Evolutionary conservation across 2,888 invertebrate genomes (phyloP), one percentile per base, ranked within the genome.

Genomic region (Epirrita christyi): DNA sequence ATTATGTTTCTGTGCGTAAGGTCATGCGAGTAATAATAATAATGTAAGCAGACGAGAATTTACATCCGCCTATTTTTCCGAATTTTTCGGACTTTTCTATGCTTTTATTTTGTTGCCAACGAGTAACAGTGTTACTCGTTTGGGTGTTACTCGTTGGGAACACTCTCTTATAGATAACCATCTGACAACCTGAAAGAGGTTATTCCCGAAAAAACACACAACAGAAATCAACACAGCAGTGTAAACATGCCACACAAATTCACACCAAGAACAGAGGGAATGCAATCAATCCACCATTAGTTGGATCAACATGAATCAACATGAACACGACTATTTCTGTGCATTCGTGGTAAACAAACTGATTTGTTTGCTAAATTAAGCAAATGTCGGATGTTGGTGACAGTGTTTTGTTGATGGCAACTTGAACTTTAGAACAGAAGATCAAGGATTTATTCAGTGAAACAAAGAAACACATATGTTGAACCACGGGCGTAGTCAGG

Each of bases 161-260:
- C n/a, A n/a, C n/a, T n/a, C n/a, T n/a, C n/a, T n/a, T n/a, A n/a
- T n/a, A n/a, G n/a, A n/a, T 2, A 21, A 32, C 11, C 38, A 15
- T 37, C 42, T 28, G 13, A 6, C 42, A 46, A 15, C 14, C 10
- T 21, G 21, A 21, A 21, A 21, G 2, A 21, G 2, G 21, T 4
- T 10, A 41, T 21, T n/a, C n/a, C n/a, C n/a, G n/a, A n/a, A n/a
- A n/a, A n/a, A n/a, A n/a, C n/a, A n/a, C n/a, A n/a, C n/a, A n/a
- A n/a, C n/a, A n/a, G n/a, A n/a, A n/a, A n/a, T n/a, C n/a, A n/a
- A n/a, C n/a, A n/a, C n/a, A n/a, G n/a, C n/a, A n/a, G 27, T 41
- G 69, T 75, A 77, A 79, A 77, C 78, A 76, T 63, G 71, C 71
- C 76, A 70, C 68, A 75, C 77, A 76, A 80, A 81, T 78, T 70